Conservation (phyloP, 2,888 invertebrate species). For the Sceliomorpha sp. region DNA sequence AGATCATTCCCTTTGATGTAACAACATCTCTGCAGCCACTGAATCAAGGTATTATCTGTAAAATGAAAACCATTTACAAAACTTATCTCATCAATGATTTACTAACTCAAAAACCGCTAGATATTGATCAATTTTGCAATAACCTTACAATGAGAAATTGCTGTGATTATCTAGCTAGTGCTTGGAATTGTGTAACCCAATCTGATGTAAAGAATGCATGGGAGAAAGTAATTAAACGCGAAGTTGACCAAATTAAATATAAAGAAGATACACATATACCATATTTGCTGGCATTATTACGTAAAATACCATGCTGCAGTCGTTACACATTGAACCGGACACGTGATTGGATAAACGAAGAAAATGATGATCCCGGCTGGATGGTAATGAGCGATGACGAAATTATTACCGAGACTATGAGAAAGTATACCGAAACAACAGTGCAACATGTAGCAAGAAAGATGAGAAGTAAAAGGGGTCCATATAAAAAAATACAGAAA, state of each 20-base stretch:
- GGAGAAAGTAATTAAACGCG: conserved; percentile 30
- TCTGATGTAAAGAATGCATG: conserved; percentile 22
- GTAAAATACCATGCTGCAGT: conserved; percentile 40
- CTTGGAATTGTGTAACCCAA: conserved; percentile 24
- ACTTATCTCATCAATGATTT: conserved; percentile 12
- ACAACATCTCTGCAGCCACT: conserved; percentile 33
- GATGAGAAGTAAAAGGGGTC: conserved; percentile 22
- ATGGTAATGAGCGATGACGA: conserved; percentile 27
- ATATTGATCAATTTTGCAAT: conserved; percentile 22
- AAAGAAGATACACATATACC: conserved; percentile 5
- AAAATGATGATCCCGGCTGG: conserved; percentile 40
- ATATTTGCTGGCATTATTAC: conserved; percentile 15
- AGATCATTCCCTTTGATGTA: conserved; percentile 39
- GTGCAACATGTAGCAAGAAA: conserved; percentile 26
- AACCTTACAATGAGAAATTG: conserved; percentile 12
- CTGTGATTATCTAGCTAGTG: conserved; percentile 9
- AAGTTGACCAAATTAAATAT: conserved; percentile 10
- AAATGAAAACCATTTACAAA: conserved; percentile 38
- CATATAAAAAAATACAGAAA: conserved; percentile 16
- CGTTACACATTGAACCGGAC: conserved; percentile 35
- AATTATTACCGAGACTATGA: conserved; percentile 33
- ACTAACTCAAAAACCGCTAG: conserved; percentile 12
- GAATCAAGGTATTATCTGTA: conserved; percentile 43
- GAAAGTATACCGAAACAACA: conserved; percentile 14
- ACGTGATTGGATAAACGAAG: conserved; percentile 38